Evolutionary conservation across 1,140 invertebrate genomes (phyloP), one percentile per base, ranked within the genome.

Genomic region (Caenorhabditis latens): DNA sequence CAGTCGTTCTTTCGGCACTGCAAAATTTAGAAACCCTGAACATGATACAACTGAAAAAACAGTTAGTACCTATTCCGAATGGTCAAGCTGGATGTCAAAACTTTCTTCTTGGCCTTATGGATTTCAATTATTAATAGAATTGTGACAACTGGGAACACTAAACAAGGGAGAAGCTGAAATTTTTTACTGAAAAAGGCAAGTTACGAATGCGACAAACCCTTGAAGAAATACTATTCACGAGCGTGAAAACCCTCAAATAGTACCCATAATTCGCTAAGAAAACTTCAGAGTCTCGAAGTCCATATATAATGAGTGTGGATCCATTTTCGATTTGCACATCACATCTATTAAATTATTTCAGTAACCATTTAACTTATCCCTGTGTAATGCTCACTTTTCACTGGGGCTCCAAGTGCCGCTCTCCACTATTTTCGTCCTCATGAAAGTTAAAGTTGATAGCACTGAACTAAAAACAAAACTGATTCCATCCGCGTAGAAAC

Each of bases 141-240:
- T 43, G 65, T 71, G 42, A 71, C 40, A 71, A n/a, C n/a, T 9
- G 65, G 65, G 11, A 71, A 42, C 5, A 71, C 40, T 16, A 71
- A 8, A 46, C 65, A 71, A 6, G 65, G 65, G 21, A 71, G 4
- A 7, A 71, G 43, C 65, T 71, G 42, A 24, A 46, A 46, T 6
- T 16, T 7, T 71, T 24, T 2, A 14, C 2, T n/a, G 0, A 46
- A 71, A 43, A 4, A 14, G 4, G 32, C 2, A 32, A 32, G 32
- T 32, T 32, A 32, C 32, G 1, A 32, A 32, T 32, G 32, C 2
- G 32, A 32, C 32, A 32, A 32, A 32, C 32, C 32, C 32, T 32
- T 2, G 32, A 32, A 32, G 32, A 32, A 32, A 32, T 32, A 11
- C 65, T 42, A 46, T 71, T 71, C 21, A 46, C 21, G 4, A 71